These are phyloP conservation scores for Phallusia fumigata DNA, from an alignment of 23 tunicate genomes.

Conservation along the genomic window DNA sequence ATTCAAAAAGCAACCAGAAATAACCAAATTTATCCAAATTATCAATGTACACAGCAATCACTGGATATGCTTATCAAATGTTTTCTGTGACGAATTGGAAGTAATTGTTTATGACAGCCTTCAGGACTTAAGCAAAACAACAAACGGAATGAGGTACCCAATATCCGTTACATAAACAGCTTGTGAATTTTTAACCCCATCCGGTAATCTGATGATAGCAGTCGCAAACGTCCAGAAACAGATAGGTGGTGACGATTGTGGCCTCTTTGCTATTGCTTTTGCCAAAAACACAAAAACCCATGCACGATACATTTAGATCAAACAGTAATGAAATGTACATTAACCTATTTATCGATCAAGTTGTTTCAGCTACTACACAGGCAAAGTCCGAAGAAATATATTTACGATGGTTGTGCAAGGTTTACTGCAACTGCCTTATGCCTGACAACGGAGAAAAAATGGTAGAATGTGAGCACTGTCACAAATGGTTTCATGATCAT, in stretches of 20 bases:
- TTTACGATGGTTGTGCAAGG: neutral
- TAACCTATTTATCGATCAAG: neutral
- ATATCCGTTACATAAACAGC: neutral
- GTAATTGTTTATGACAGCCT: neutral
- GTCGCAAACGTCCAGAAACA: constrained; percentile 10
- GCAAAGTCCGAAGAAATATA: neutral
- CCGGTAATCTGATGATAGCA: neutral
- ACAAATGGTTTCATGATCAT: neutral
- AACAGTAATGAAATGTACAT: neutral
- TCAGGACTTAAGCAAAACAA: neutral
- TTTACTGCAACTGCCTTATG: neutral
- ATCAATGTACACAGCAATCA: neutral
- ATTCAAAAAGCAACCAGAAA: neutral
- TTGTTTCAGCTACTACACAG: neutral
- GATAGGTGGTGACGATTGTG: constrained; percentile 6
- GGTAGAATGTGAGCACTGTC: neutral
- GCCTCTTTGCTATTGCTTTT: constrained; percentile 2
- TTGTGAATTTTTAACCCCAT: neutral
- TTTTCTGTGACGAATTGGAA: neutral
- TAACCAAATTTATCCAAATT: neutral
- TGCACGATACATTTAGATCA: neutral
- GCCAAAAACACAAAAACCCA: neutral
- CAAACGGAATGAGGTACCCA: neutral
- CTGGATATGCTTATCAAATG: neutral
- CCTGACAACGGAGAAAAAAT: neutral